Evolutionary conservation across 2,888 invertebrate species (phyloP), one percentile per base, ranked within the genome.

Genomic region (Chrysodeixis includens): DNA sequence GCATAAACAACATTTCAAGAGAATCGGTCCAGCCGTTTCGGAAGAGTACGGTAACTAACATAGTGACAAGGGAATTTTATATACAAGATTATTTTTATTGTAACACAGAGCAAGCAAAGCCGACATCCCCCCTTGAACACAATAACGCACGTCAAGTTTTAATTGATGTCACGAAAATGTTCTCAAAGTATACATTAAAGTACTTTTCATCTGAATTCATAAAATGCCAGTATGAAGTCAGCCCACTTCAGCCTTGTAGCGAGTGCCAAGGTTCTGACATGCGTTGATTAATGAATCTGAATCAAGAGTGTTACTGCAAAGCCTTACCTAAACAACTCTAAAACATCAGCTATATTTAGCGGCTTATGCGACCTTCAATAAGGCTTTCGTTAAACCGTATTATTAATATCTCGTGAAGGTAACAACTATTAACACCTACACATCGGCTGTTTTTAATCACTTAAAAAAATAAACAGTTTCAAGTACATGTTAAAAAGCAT

Each of bases 241-340:
- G 51, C 46, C 30, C 46, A 56, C 35, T 49, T 56, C 51, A 60
- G 46, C 44, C 54, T 49, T 56, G 30, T 30, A 49, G 53, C 20
- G 56, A 68, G 20, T 65, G 74, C 66, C 40, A 63, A 79, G 63
- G 61, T 54, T 67, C 60, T 76, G 78, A 81, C 71, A 63, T 63
- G 68, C 65, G 66, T 69, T 83, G 78, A 82, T 83, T 76, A 78
- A 83, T 78, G 74, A 62, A 60, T 54, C 35, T 30, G 56, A 66
- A 69, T 78, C 54, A 68, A 72, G 70, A 70, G 56, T 61, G 67
- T 69, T 62, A 62, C 66, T 71, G 60, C 62, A 63, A 68, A 73
- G 56, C 70, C 30, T 14, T 63, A 66, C 66, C 52, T 64, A 57
- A 78, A 69, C 64, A 73, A 66, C 53, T 66, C 59, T 57, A 66